Percentiles rank a stretch among this genome's conserved stretches.
Conservation (phyloP, 2,888 invertebrate genomes). For the Dorcus parallelipipedus region DNA sequence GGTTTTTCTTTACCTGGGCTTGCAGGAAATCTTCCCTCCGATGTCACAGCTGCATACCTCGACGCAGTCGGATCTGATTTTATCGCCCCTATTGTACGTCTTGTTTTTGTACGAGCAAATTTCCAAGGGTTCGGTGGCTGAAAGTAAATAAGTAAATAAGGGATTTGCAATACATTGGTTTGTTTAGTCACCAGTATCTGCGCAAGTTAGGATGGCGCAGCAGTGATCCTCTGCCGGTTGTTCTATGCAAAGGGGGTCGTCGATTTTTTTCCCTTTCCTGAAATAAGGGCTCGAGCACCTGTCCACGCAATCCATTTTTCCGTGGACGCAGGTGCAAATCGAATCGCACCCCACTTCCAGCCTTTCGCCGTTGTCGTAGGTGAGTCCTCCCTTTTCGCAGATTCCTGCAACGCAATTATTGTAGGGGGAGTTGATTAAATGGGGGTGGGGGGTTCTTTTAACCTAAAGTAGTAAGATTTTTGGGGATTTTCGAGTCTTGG, state of each 20-base stretch:
- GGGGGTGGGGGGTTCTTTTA: too few relatives aligned
- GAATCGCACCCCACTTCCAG: slow-evolving; percentile 74
- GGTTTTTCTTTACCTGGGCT: slow-evolving; percentile 36
- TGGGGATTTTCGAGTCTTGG: not conserved
- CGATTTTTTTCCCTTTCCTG: slow-evolving; percentile 62
- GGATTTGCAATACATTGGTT: not conserved
- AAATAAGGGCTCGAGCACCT: slow-evolving; percentile 69
- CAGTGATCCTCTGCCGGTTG: slow-evolving; percentile 67
- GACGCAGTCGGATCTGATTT: slow-evolving; percentile 77
- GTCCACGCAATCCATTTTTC: slow-evolving; percentile 67
- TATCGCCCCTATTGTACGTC: slow-evolving; percentile 68
- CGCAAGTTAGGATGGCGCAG: slow-evolving; percentile 68
- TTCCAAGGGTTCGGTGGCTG: slow-evolving; percentile 49
- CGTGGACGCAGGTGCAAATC: slow-evolving; percentile 69
- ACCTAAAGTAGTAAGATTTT: not conserved
- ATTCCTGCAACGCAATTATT: slow-evolving; percentile 23
- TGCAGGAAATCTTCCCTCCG: slow-evolving; percentile 56
- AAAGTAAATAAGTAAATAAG: slow-evolving; percentile 13
- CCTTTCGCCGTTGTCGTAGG: slow-evolving; percentile 63
- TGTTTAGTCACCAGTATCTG: slow-evolving; percentile 53
- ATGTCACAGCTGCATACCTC: slow-evolving; percentile 74
- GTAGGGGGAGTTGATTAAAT: too few relatives aligned
- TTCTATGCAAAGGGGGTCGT: slow-evolving; percentile 71
- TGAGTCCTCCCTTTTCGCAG: slow-evolving; percentile 48
- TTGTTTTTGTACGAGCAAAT: slow-evolving; percentile 66